Base-by-base conservation (phyloP, 2,797 vertebrate genomes). In the Pterois miles region DNA sequence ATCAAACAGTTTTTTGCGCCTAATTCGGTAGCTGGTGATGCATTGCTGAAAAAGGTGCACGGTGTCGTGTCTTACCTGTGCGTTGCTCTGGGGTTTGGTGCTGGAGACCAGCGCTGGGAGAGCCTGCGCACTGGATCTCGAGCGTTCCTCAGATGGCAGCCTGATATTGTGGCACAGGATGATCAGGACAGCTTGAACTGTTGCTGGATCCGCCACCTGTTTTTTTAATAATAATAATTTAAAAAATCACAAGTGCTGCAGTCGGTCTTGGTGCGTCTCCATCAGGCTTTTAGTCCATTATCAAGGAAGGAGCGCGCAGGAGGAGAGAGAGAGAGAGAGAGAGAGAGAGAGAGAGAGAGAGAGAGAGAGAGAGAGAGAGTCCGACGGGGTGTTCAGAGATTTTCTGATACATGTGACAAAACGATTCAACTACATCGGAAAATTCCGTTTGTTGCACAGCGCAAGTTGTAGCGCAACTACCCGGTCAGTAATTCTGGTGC, bases 41-140 rank as follows among this genome's bases (percentile, higher is more conserved):
- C 71, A 31, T 67, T n/a, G n/a, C 20, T 48, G 29, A 43, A 50
- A 71, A 89, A 88, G 83, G 91, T 91, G 90, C 84, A 90, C 59
- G 27, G 79, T 88, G 92, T 93, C 92, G 92, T 93, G 93, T 59
- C 94, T 94, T 94, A 94, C 94, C 93, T 94, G 94, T 77, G 91
- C 88, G 91, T 71, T 88, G 91, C 89, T 90, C 67, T 72, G 90
- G 82, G 89, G 78, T 86, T 73, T 84, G 90, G 86, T 90, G 86
- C 90, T 89, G 90, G 80, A 89, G 85, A 87, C 7, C 29, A 84
- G 89, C 82, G 86, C 77, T 63, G 81, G 74, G 71, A 88, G 90
- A 92, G 91, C 82, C 87, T 94, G 93, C 93, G 93, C 93, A 94
- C 91, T 90, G 89, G 65, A 71, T 77, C 71, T 85, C 84, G 11